Conservation (phyloP, 2,797 vertebrate species). For the Knipowitschia caucasica region DNA sequence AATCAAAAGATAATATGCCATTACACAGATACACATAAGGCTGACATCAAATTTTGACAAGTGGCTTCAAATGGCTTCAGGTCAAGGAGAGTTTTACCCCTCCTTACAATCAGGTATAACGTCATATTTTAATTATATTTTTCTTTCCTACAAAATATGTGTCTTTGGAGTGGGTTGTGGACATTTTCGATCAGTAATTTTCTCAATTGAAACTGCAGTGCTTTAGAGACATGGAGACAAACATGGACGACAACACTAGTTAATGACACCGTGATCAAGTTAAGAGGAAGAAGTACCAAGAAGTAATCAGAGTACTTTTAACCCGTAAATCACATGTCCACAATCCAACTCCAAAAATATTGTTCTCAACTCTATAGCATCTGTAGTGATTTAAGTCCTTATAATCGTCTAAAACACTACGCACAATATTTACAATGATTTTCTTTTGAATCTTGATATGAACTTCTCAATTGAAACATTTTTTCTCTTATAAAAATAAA, state of each 20-base stretch:
- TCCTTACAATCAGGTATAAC: slow-evolving; percentile 66
- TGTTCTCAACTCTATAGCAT: slow-evolving; percentile 63
- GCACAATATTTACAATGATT: slow-evolving; percentile 72
- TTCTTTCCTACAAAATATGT: slow-evolving; percentile 54
- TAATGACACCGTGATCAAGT: neutral
- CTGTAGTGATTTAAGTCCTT: slow-evolving; percentile 67
- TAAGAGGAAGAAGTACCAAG: slow-evolving; percentile 37
- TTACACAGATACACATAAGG: slow-evolving; percentile 75
- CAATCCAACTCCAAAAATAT: slow-evolving; percentile 60
- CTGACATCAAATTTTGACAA: slow-evolving; percentile 76
- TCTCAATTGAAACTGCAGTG: slow-evolving; percentile 5
- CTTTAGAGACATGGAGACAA: neutral
- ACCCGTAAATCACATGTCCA: slow-evolving; percentile 60
- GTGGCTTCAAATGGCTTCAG: slow-evolving; percentile 76
- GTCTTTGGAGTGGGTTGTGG: slow-evolving; percentile 55
- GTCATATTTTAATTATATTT: slow-evolving; percentile 30
- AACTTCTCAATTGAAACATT: slow-evolving; percentile 72
- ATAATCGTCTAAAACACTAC: slow-evolving; percentile 68
- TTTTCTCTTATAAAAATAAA: slow-evolving; percentile 66
- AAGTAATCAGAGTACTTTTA: slow-evolving; percentile 52
- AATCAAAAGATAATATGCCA: slow-evolving; percentile 75
- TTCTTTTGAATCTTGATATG: slow-evolving; percentile 63
- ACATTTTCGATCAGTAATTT: slow-evolving; percentile 38
- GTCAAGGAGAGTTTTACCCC: slow-evolving; percentile 62
- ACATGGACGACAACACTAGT: neutral